Conservation (phyloP, 1,140 invertebrate species). For the Eriosoma lanigerum region DNA sequence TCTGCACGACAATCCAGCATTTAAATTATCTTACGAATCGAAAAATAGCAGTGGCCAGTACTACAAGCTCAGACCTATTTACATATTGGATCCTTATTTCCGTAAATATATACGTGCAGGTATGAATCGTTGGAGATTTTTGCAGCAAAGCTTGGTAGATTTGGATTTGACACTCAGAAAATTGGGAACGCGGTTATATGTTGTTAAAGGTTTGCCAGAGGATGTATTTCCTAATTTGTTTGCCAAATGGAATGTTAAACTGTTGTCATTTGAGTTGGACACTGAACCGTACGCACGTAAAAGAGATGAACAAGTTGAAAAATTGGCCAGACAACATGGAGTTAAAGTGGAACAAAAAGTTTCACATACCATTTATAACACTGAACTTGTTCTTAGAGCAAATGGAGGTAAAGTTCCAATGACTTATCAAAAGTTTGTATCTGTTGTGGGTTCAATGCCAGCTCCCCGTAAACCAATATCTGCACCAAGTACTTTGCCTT, state of each 20-base stretch:
- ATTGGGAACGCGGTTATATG: slow-evolving; percentile 63
- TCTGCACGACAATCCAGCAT: slow-evolving; percentile 72
- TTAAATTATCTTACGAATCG: slow-evolving; percentile 64
- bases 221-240: slow-evolving; percentile 68
- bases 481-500: slow-evolving; percentile 60
- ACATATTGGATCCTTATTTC: slow-evolving; percentile 70
- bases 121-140: slow-evolving; percentile 69
- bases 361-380: slow-evolving; percentile 73
- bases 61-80: slow-evolving; percentile 64
- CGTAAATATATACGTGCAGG: slow-evolving; percentile 66
- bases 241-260: slow-evolving; percentile 69
- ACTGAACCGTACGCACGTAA: slow-evolving; percentile 70
- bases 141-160: slow-evolving; percentile 70
- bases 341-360: slow-evolving; percentile 66
- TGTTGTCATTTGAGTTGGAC: slow-evolving; percentile 70
- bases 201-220: slow-evolving; percentile 67
- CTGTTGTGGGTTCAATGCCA: slow-evolving; percentile 63
- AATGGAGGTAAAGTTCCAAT: slow-evolving; percentile 69
- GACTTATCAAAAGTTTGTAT: slow-evolving; percentile 72
- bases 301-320: slow-evolving; percentile 66
- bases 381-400: slow-evolving; percentile 65
- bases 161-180: slow-evolving; percentile 65
- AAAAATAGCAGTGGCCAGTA: slow-evolving; percentile 3
- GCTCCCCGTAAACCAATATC: slow-evolving; percentile 61
- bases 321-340: slow-evolving; percentile 63